Evolutionary conservation across 2,888 invertebrate species (phyloP), one percentile per base, ranked within the genome.

Genomic region (Chloromyia formosa): DNA sequence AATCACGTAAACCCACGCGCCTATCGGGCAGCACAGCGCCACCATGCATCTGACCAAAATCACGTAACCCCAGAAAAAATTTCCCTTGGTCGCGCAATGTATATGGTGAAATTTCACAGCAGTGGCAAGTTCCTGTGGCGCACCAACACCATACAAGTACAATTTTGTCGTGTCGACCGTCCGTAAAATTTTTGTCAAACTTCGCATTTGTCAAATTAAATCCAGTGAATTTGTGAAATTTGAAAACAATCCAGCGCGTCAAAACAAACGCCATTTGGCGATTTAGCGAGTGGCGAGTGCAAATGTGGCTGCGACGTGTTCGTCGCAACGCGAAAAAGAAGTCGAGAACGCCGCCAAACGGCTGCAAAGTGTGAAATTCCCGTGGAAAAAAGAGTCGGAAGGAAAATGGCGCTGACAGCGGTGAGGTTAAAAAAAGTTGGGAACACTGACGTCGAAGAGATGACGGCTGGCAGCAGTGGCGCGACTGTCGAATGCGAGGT

Each of bases 391-490:
- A 35, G n/a, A 35, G 2, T 9, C 16, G 3, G 56, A 58, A 71
- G 16, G 22, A 76, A 64, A 45, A 78, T 78, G 78, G 78, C 78
- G 66, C 64, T 78, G 76, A 78, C 78, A 45, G 77, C 77, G 71
- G 78, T 78, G 72, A 78, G 78, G 75, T 77, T 77, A 53, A 78
- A 77, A 73, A 78, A 77, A 69, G 71, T 71, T 18, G 56, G 49
- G 20, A 69, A 53, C n/a, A 58, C 42, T 56, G 71, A 71, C 35
- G 71, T 56, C 35, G 71, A 58, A 10, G 71, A 71, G 18, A 12
- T 53, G 71, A 71, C 40, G 18, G 54, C 54, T 69, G 69, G 69
- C 69, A 56, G 69, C 69, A 35, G 69, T 54, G 69, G 69, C 16
- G 62, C 18, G 7, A 35, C 27, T 35, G 27, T 4, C 27, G 66